phyloP scores from a whole-genome alignment of 2,797 vertebrate genomes.

The Apogon hyalosoma region DNA sequence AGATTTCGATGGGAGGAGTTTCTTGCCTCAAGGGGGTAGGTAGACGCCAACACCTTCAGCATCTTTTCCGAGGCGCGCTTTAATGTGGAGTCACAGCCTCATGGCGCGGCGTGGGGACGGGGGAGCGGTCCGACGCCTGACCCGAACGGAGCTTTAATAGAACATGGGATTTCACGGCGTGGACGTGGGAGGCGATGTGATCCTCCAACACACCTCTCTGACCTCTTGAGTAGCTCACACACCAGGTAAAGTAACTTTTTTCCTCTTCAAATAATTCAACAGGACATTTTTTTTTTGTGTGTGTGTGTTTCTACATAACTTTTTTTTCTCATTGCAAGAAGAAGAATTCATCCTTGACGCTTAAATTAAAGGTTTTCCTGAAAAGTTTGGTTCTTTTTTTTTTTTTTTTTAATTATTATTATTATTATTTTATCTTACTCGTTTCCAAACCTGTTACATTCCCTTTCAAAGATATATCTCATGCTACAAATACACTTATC shows the following conservation, averaged over 20 bases:
- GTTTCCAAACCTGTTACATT: not conserved
- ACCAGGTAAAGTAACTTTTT: constrained; percentile 56
- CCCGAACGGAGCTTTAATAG: constrained; percentile 37
- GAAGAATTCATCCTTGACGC: not conserved
- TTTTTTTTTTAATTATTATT: no score
- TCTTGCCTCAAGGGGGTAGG: constrained; percentile 74
- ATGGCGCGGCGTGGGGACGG: constrained; percentile 57
- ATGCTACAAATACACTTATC: no score
- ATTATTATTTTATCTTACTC: not conserved
- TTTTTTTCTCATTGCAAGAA: no score
- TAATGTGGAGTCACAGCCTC: constrained; percentile 63
- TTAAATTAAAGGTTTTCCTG: no score
- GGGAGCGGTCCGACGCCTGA: constrained; percentile 34
- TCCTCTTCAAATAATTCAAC: not conserved
- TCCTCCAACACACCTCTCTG: constrained; percentile 42
- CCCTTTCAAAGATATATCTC: no score
- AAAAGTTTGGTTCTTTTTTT: no score
- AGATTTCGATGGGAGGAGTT: constrained; percentile 85
- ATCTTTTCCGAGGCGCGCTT: constrained; percentile 71
- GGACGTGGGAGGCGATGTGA: constrained; percentile 53
- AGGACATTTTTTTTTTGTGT: not conserved
- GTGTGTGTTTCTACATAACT: not conserved
- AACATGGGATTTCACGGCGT: constrained; percentile 43
- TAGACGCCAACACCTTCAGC: constrained; percentile 80
- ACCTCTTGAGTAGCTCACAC: constrained; percentile 38